These are phyloP conservation scores for Tholera decimalis DNA, from an alignment of 2,888 invertebrate genomes.

Conservation along the genomic window DNA sequence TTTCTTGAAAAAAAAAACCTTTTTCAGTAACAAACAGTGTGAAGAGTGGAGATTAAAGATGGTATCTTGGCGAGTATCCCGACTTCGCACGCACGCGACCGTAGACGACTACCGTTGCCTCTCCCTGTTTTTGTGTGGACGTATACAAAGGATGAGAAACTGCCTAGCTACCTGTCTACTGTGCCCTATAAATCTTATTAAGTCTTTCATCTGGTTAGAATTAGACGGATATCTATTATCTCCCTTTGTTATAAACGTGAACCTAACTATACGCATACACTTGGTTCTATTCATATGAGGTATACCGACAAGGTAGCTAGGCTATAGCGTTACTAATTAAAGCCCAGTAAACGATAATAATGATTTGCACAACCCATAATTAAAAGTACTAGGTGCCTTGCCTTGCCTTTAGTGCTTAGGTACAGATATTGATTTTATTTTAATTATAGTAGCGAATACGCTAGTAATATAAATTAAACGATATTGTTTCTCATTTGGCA, in stretches of 20 bases:
- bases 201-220: constrained; percentile 49
- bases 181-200: constrained; percentile 63
- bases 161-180: constrained; percentile 57
- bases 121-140: constrained; percentile 62
- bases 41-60: constrained; percentile 74
- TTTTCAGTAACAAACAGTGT: constrained; percentile 59
- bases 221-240: constrained; percentile 54
- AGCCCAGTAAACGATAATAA: not conserved
- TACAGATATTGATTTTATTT: too few species aligned
- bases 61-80: constrained; percentile 66
- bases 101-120: constrained; percentile 50
- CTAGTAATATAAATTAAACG: constrained; percentile 18
- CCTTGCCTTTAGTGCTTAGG: too few species aligned
- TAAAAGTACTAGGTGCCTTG: too few species aligned
- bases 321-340: not conserved
- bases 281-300: constrained; percentile 13
- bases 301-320: constrained; percentile 5
- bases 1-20: constrained; percentile 33
- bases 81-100: constrained; percentile 70
- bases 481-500: constrained; percentile 27
- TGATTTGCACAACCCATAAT: too few species aligned
- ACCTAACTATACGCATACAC: constrained; percentile 6
- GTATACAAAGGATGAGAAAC: constrained; percentile 69
- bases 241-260: constrained; percentile 29
- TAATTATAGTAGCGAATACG: not conserved